Evolutionary conservation across 2,888 invertebrate genomes (phyloP).

Genomic region (Synanthedon formicaeformis): DNA sequence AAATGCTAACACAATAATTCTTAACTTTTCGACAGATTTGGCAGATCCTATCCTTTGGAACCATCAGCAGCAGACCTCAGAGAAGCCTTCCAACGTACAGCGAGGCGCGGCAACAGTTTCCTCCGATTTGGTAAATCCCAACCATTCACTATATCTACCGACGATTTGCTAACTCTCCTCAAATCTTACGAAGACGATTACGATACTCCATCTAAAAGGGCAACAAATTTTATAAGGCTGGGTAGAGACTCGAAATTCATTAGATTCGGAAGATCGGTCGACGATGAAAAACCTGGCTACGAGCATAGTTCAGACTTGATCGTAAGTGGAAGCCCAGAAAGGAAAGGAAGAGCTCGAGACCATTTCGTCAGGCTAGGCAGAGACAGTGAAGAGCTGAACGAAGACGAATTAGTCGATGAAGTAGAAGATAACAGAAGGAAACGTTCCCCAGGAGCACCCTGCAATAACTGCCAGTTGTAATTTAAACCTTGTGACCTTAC

Average conservation of each 20-base stretch:
- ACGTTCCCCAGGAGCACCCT: slow-evolving; percentile 28
- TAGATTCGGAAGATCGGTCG: slow-evolving; percentile 52
- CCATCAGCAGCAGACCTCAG: slow-evolving; percentile 51
- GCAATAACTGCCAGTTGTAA: slow-evolving; percentile 52
- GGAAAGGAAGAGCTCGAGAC: slow-evolving; percentile 52
- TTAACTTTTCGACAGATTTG: slow-evolving; percentile 31
- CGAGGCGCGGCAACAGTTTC: slow-evolving; percentile 48
- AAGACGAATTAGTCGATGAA: slow-evolving; percentile 28
- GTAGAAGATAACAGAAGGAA: slow-evolving; percentile 38
- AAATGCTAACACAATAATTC: too few species aligned
- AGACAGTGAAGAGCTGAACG: slow-evolving; percentile 47
- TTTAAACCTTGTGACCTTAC: slow-evolving; percentile 7
- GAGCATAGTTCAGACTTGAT: slow-evolving; percentile 33
- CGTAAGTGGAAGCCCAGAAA: slow-evolving; percentile 40
- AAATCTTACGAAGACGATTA: slow-evolving; percentile 50
- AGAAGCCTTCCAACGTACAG: slow-evolving; percentile 38
- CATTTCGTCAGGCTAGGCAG: slow-evolving; percentile 58
- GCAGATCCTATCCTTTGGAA: slow-evolving; percentile 52
- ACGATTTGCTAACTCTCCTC: slow-evolving; percentile 47
- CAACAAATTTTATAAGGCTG: slow-evolving; percentile 45
- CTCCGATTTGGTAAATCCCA: slow-evolving; percentile 56
- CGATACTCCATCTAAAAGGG: slow-evolving; percentile 39
- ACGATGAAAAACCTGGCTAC: slow-evolving; percentile 31
- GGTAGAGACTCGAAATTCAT: slow-evolving; percentile 61
- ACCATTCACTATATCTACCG: slow-evolving; percentile 39